A percentile compares a stretch with the other conserved stretches of the same genome.
phyloP scores from a whole-genome alignment of 2,888 invertebrate species.

The Chalcis sispes region DNA sequence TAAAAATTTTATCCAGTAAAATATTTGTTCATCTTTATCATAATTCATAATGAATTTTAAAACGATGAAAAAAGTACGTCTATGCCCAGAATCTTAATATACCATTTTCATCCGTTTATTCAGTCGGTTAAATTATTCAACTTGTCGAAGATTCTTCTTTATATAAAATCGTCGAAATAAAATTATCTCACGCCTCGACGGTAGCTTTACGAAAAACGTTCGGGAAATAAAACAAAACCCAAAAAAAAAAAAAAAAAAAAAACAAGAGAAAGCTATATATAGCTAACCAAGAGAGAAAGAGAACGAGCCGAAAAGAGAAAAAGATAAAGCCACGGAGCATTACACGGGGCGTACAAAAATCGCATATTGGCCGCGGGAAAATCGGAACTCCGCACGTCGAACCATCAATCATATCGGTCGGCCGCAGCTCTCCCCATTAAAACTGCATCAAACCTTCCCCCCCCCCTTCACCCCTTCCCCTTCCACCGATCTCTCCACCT shows the following conservation, averaged over 20 bases:
- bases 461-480: too few species aligned
- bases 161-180: neutral
- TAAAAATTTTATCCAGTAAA: too few species aligned
- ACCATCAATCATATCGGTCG: conserved; percentile 72
- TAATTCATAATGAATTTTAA: too few species aligned
- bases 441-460: conserved; percentile 69
- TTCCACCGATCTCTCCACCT: too few species aligned
- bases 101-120: too few species aligned
- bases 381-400: conserved; percentile 62
- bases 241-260: neutral
- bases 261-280: neutral
- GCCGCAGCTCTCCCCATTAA: conserved; percentile 72
- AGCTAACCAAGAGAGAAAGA: neutral
- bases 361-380: conserved; percentile 48
- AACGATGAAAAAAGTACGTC: too few species aligned
- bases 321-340: conserved; percentile 10
- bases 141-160: neutral
- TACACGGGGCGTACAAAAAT: conserved; percentile 18
- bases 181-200: conserved; percentile 12
- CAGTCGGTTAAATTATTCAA: conserved; percentile 15
- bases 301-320: neutral
- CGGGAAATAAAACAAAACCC: neutral
- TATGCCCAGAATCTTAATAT: too few species aligned
- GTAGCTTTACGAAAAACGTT: neutral
- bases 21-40: too few species aligned